Base-by-base conservation (phyloP, 2,888 invertebrate species). In the Limnephilus auricula region DNA sequence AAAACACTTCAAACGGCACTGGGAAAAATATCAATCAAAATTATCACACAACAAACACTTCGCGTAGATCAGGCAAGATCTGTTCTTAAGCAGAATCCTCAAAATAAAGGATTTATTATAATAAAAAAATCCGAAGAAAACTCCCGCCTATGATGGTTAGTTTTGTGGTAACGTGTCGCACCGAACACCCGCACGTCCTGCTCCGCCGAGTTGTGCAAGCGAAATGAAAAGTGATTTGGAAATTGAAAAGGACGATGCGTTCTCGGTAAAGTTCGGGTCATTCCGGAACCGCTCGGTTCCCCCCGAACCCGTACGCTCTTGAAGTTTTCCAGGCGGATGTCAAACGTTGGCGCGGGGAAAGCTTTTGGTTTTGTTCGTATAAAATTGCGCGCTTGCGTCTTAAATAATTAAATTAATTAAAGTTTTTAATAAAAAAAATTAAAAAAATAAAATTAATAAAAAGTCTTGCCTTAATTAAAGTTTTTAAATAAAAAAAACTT, bases 111-210 rank as follows among this genome's bases (percentile, higher is more conserved):
- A 65, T 65, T 25, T 25, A 25, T 65, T 25, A 25, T 65, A 65
- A 65, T 50, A 50, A 6, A 18, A 50, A 84, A 40, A 45, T 85
- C 85, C 37, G 40, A 45, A n/a, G 85, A 85, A 40, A 85, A 85
- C 85, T 85, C 85, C 85, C 85, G 85, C 85, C 40, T 40, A 40
- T 34, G 45, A n/a, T 40, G n/a, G 37, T n/a, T n/a, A 45, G 85
- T 13, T n/a, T n/a, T 40, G 40, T 40, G 2, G n/a, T 25, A 40
- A 40, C 45, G 37, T 85, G 30, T n/a, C 40, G 45, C 13, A 85
- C 65, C 85, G 84, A 37, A 15, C 37, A 2, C 30, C 40, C 85
- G 40, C 85, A n/a, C 85, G 85, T 45, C 85, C 25, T 30, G 40
- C 85, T 30, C 45, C 37, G 30, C 85, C 40, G 84, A 37, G 34